A percentile compares a stretch with the other conserved stretches of the same genome.
Conservation (phyloP, 2,888 invertebrate species). For the Drosophila ustulata region DNA sequence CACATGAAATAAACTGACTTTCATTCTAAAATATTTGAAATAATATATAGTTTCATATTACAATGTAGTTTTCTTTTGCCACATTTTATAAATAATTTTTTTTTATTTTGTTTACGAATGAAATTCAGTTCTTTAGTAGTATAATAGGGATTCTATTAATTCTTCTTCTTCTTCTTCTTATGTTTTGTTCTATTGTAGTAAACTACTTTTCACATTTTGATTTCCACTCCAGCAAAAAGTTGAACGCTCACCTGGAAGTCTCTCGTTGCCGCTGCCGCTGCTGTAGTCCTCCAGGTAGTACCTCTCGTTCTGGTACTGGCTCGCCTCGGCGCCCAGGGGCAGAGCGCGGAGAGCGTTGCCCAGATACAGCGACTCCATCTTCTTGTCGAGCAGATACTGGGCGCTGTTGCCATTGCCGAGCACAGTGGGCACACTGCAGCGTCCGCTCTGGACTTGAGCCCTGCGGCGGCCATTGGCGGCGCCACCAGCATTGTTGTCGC, state of each 20-base stretch:
- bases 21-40: no score
- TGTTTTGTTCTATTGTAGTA: no score
- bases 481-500: conserved; percentile 73
- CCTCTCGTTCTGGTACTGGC: conserved; percentile 84
- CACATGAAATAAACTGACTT: no score
- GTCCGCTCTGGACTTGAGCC: conserved; percentile 69
- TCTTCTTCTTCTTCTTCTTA: no score
- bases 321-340: conserved; percentile 83
- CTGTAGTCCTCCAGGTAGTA: conserved; percentile 84
- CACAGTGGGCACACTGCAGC: conserved; percentile 83
- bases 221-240: no score
- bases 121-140: no score
- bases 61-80: no score
- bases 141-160: no score
- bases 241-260: conserved; percentile 72
- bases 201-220: no score
- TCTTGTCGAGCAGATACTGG: conserved; percentile 84
- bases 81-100: no score
- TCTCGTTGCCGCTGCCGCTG: conserved; percentile 80
- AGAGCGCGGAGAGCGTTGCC: conserved; percentile 83
- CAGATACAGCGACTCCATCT: conserved; percentile 84
- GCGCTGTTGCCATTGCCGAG: conserved; percentile 65
- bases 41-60: no score
- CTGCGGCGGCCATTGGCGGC: conserved; percentile 52
- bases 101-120: no score